Percentiles rank a stretch among this genome's conserved stretches.
Evolutionary conservation across 2,888 invertebrate species (phyloP).

Genomic region (Yponomeuta sedellus): DNA sequence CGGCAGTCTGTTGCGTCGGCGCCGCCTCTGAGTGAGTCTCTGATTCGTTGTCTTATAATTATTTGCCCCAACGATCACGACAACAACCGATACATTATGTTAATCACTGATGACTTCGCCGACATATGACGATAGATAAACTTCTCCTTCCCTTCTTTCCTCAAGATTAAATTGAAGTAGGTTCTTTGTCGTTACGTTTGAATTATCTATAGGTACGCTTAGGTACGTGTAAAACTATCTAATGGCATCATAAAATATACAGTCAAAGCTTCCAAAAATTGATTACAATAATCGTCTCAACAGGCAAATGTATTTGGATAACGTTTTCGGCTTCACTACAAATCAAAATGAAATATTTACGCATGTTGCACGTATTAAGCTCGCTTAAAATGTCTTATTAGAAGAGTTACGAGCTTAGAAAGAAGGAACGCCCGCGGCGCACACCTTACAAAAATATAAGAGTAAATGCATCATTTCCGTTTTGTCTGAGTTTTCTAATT

Average conservation of each 20-base stretch:
- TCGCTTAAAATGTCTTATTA: constrained; percentile 65
- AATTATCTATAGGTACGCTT: background rate
- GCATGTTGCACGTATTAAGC: constrained; percentile 56
- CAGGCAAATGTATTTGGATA: constrained; percentile 41
- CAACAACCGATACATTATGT: constrained; percentile 36
- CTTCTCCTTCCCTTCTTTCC: background rate
- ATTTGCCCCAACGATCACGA: constrained; percentile 27
- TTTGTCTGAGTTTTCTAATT: constrained; percentile 66
- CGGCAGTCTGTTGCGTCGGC: constrained; percentile 17
- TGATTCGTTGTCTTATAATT: constrained; percentile 23
- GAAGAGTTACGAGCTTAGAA: constrained; percentile 65
- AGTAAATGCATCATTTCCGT: constrained; percentile 69
- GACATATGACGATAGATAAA: background rate
- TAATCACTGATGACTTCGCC: constrained; percentile 25
- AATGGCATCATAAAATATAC: constrained; percentile 21
- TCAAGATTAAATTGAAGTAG: background rate
- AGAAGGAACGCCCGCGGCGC: constrained; percentile 64
- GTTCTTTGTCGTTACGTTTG: background rate
- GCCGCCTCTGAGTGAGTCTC: constrained; percentile 24
- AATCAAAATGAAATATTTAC: constrained; percentile 65
- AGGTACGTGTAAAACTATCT: background rate
- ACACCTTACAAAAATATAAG: constrained; percentile 46
- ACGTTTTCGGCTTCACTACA: constrained; percentile 54
- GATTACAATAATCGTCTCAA: constrained; percentile 53
- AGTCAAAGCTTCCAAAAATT: constrained; percentile 33